Percentiles rank a stretch among this genome's conserved stretches.
Evolutionary conservation across 2,113 vertebrate species (phyloP).

Genomic region (Emydura subglobosa): DNA sequence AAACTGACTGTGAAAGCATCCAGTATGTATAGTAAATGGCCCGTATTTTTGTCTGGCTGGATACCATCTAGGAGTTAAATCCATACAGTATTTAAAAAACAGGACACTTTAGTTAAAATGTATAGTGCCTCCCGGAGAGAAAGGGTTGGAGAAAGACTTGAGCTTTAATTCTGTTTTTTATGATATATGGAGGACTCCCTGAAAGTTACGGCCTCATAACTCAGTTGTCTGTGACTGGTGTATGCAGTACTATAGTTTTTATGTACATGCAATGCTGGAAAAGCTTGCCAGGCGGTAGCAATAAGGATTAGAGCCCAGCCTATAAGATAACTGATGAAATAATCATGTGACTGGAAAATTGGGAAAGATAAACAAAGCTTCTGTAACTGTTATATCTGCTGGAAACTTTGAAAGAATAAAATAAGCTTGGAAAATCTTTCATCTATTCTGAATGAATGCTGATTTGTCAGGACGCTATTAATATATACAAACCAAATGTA

Average conservation of each 20-base stretch:
- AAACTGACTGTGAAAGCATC: neutral
- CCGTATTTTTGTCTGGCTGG: neutral
- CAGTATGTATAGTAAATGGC: neutral
- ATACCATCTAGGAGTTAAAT: neutral
- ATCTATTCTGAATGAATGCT: neutral
- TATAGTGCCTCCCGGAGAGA: neutral
- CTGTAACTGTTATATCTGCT: neutral
- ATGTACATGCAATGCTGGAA: neutral
- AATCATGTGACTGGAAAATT: neutral
- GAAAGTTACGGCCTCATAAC: neutral
- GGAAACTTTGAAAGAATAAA: neutral
- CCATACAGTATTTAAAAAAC: neutral
- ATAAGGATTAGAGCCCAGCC: neutral
- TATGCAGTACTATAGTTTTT: neutral
- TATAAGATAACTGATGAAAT: neutral
- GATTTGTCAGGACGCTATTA: neutral
- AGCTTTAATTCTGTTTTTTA: neutral
- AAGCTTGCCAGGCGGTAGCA: neutral
- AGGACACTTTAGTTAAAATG: neutral
- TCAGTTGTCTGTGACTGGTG: neutral
- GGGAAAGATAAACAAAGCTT: neutral
- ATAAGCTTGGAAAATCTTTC: neutral
- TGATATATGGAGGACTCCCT: neutral
- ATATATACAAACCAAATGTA: neutral
- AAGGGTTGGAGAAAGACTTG: neutral